phyloP scores from a whole-genome alignment of 2,797 vertebrate genomes.

The Xiphorhynchus erythropygius region DNA sequence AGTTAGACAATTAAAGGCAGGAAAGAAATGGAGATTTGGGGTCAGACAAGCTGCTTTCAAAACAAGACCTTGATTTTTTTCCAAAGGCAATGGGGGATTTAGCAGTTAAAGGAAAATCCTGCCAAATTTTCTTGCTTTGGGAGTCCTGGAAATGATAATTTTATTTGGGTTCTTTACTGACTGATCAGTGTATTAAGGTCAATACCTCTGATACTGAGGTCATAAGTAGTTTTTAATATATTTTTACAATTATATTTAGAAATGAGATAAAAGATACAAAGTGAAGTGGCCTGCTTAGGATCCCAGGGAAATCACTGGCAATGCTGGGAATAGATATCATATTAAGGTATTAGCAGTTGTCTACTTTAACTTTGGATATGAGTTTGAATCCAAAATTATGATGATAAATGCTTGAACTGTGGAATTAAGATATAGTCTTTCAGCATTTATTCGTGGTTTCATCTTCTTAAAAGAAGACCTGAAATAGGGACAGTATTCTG shows the following conservation, averaged over 20 bases:
- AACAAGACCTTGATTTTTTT: neutral
- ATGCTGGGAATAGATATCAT: neutral
- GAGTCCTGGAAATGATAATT: neutral
- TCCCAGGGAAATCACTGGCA: neutral
- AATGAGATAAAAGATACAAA: neutral
- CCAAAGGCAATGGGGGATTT: neutral
- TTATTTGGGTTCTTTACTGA: neutral
- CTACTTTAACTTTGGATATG: neutral
- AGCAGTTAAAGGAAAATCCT: neutral
- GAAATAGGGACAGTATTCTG: neutral
- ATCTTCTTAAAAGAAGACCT: neutral
- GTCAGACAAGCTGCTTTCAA: neutral
- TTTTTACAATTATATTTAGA: neutral
- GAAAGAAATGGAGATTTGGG: neutral
- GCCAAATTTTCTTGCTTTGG: neutral
- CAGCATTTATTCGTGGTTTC: neutral
- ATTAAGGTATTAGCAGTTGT: neutral
- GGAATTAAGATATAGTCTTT: neutral
- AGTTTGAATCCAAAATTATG: neutral
- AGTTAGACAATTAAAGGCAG: constrained; percentile 1
- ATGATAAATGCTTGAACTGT: neutral
- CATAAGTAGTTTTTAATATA: neutral
- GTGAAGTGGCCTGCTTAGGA: neutral
- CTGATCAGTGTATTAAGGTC: neutral
- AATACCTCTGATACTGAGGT: neutral